Evolutionary conservation across 1,140 invertebrate genomes (phyloP).

Genomic region (Pristionchus pacificus): DNA sequence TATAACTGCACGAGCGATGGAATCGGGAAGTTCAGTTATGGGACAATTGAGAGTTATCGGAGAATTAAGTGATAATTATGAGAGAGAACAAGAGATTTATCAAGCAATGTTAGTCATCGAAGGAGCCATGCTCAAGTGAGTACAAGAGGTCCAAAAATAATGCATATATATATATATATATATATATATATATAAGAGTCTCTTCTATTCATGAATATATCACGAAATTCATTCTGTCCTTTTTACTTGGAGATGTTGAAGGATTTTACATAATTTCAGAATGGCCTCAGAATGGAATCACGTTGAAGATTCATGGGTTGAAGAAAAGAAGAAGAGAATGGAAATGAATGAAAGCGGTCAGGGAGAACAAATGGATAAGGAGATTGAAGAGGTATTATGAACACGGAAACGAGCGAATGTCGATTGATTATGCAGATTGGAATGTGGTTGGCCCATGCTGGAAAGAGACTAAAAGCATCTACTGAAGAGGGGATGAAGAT

Average conservation of each 20-base stretch:
- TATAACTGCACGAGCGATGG: constrained; percentile 43
- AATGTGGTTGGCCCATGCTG: constrained; percentile 21
- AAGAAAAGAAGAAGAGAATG: constrained; percentile 51
- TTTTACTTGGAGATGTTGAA: constrained; percentile 1
- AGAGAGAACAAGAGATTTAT: constrained; percentile 42
- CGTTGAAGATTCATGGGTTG: constrained; percentile 63
- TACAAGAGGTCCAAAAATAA: no score
- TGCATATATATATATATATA: no score
- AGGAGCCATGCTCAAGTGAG: constrained; percentile 48
- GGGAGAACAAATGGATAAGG: no score
- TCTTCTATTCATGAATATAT: no score
- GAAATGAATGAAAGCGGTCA: not conserved
- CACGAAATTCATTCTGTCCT: not conserved
- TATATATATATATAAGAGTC: no score
- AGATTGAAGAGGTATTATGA: no score
- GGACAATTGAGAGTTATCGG: constrained; percentile 48
- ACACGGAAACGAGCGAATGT: not conserved
- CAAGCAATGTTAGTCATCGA: constrained; percentile 49
- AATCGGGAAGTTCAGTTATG: constrained; percentile 47
- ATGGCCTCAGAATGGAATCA: constrained; percentile 68
- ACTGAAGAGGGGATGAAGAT: constrained; percentile 21
- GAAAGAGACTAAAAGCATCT: constrained; percentile 23
- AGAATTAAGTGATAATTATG: constrained; percentile 45
- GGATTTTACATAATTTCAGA: constrained; percentile 49
- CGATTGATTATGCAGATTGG: constrained; percentile 16